These are phyloP conservation scores for Bradypus variegatus DNA, from an alignment of 2,797 vertebrate genomes.

Conservation along the genomic window DNA sequence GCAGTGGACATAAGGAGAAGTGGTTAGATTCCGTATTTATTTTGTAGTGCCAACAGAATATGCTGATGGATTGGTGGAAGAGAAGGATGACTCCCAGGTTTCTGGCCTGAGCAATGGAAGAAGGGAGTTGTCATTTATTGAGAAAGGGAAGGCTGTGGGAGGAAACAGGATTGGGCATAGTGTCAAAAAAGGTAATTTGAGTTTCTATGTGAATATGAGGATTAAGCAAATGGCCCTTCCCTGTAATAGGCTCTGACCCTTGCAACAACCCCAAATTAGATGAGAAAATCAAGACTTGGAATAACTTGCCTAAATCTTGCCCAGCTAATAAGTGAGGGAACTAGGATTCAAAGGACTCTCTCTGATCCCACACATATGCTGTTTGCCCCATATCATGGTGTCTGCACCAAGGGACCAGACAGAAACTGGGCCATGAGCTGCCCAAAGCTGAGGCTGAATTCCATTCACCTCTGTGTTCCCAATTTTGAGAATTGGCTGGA, in stretches of 20 bases:
- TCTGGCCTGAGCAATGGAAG: neutral
- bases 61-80: too few relatives aligned
- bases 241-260: neutral
- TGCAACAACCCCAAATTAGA: neutral
- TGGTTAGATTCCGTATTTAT: neutral
- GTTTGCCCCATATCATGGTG: neutral
- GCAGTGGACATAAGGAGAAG: neutral
- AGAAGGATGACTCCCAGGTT: neutral
- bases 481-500: neutral
- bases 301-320: neutral
- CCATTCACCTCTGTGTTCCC: neutral
- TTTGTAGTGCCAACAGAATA: neutral
- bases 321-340: neutral
- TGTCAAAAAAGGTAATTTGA: neutral
- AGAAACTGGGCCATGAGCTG: neutral
- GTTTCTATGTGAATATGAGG: neutral
- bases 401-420: neutral
- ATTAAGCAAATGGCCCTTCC: neutral
- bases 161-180: neutral
- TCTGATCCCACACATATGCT: neutral
- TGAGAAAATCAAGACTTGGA: neutral
- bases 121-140: neutral
- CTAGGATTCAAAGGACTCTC: neutral
- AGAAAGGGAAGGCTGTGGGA: neutral
- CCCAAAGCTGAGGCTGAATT: fast-evolving